Evolutionary conservation across 2,888 invertebrate species (phyloP).

Genomic region (Tridacna gigas): DNA sequence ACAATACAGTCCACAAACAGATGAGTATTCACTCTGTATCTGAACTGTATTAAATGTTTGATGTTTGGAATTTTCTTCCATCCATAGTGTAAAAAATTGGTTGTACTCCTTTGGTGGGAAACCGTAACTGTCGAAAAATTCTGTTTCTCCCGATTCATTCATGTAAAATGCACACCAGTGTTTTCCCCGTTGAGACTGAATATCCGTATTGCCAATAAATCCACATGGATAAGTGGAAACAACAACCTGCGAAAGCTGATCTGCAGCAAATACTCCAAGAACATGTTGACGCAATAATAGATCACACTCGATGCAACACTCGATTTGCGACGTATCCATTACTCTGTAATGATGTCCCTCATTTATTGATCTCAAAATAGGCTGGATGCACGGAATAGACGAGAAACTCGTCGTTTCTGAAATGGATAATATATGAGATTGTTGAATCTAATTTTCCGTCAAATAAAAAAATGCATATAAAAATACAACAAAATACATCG

Average conservation of each 20-base stretch:
- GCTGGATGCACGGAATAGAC: constrained; percentile 28
- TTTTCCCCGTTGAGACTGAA: constrained; percentile 10
- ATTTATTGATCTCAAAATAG: constrained; percentile 32
- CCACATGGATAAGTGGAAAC: constrained; percentile 1
- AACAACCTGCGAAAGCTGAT: constrained; percentile 20
- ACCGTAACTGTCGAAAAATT: constrained; percentile 30
- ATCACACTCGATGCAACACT: constrained; percentile 31
- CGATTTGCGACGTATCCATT: constrained; percentile 33
- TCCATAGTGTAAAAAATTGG: background rate
- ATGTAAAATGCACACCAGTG: constrained; percentile 36
- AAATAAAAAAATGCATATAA: background rate
- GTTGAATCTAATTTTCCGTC: background rate
- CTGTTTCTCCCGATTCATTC: background rate
- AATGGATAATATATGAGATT: background rate
- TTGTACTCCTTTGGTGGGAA: background rate
- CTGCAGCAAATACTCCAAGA: constrained; percentile 37
- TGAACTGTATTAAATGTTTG: background rate
- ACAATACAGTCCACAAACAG: constrained; percentile 38
- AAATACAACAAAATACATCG: background rate
- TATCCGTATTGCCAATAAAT: constrained; percentile 33
- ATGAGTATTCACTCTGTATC: constrained; percentile 32
- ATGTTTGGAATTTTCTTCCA: background rate
- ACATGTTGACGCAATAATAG: constrained; percentile 1
- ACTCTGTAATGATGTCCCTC: constrained; percentile 28
- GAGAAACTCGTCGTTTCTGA: constrained; percentile 24